These are phyloP conservation scores for Mactromeris polynyma DNA, from an alignment of 2,888 invertebrate species.

Conservation along the genomic window DNA sequence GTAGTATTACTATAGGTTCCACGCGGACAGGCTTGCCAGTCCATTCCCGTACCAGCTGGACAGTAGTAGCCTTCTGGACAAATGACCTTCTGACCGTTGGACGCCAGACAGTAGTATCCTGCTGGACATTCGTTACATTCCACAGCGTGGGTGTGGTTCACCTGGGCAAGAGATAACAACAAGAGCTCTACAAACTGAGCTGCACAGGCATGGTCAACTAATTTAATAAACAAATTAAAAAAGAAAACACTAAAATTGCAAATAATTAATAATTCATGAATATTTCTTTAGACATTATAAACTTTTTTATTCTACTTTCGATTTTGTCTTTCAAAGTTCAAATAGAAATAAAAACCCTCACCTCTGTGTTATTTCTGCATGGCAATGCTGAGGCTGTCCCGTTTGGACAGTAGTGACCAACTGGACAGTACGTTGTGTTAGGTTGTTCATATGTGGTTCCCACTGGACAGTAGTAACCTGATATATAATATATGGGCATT, in stretches of 20 bases:
- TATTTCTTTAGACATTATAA: no score
- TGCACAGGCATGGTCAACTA: no score
- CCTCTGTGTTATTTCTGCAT: constrained; percentile 84
- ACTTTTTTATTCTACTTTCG: no score
- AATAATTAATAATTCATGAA: no score
- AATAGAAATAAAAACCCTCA: no score
- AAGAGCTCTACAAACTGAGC: no score
- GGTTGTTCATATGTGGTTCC: constrained; percentile 81
- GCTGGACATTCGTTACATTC: constrained; percentile 84
- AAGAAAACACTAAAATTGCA: no score
- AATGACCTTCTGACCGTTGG: constrained; percentile 76
- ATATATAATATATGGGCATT: neutral
- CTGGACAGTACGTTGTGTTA: constrained; percentile 77
- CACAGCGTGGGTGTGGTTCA: constrained; percentile 85
- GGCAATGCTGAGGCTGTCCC: constrained; percentile 82
- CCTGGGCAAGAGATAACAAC: constrained; percentile 70
- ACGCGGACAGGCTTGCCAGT: constrained; percentile 84
- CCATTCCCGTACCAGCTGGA: constrained; percentile 84
- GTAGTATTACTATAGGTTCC: constrained; percentile 84
- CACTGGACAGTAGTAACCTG: constrained; percentile 85
- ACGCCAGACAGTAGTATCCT: constrained; percentile 83
- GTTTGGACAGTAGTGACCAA: constrained; percentile 84
- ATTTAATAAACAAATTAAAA: no score
- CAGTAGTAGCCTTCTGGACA: constrained; percentile 86
- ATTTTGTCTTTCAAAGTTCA: no score